Evolutionary conservation across 2,888 invertebrate genomes (phyloP).

Genomic region (Diarsia rubi): DNA sequence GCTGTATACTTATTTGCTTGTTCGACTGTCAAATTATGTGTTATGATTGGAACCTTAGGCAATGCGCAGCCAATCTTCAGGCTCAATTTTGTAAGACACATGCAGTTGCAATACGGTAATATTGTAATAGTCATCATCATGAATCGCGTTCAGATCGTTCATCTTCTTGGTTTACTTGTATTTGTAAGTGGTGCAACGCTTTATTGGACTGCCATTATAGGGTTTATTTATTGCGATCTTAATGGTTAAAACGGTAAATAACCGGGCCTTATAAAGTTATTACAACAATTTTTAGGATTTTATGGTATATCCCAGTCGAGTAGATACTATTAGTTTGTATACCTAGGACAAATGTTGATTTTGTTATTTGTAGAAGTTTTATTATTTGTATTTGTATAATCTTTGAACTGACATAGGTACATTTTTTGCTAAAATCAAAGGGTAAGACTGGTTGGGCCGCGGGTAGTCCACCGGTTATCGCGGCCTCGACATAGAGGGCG

Average conservation of each 20-base stretch:
- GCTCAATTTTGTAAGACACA: conserved; percentile 9
- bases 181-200: conserved; percentile 12
- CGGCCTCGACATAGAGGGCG: too few species aligned
- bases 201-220: conserved; percentile 1
- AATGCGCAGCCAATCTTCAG: conserved; percentile 19
- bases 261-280: background rate
- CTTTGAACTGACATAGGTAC: too few species aligned
- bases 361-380: background rate
- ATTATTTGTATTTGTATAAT: too few species aligned
- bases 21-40: background rate
- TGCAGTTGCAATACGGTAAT: conserved; percentile 17
- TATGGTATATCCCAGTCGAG: background rate
- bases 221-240: background rate
- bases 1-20: too few species aligned
- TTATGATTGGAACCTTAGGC: conserved; percentile 7
- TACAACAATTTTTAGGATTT: background rate
- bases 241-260: background rate
- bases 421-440: too few species aligned
- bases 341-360: background rate
- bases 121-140: conserved; percentile 21
- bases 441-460: too few species aligned
- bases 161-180: conserved; percentile 15
- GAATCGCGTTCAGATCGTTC: conserved; percentile 16
- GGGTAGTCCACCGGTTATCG: too few species aligned
- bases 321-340: background rate